A percentile compares a stretch with the other conserved stretches of the same genome.
Evolutionary conservation across 2,888 invertebrate genomes (phyloP).

Genomic region (Apamea anceps): DNA sequence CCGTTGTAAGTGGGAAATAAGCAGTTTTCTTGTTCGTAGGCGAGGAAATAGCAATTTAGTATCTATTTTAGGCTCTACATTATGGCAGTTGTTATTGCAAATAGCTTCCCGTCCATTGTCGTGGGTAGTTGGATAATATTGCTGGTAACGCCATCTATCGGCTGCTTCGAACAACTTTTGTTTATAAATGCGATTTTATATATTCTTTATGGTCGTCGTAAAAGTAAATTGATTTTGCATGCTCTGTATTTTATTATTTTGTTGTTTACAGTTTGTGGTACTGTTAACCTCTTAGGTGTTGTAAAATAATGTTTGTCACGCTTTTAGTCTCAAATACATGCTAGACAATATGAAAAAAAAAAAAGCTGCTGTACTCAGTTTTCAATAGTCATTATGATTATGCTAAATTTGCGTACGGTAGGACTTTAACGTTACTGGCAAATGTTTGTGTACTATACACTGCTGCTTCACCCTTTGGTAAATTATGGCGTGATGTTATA

Average conservation of each 20-base stretch:
- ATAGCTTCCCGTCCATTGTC: slow-evolving; percentile 22
- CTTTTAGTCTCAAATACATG: background rate
- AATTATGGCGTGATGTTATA: background rate
- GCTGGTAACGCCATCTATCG: slow-evolving; percentile 40
- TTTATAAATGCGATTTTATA: slow-evolving; percentile 1
- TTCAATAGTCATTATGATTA: background rate
- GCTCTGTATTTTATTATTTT: slow-evolving; percentile 9
- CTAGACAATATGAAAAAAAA: background rate
- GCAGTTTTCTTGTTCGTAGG: slow-evolving; percentile 25
- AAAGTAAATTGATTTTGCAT: slow-evolving; percentile 9
- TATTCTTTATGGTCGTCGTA: background rate
- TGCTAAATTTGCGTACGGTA: too few relatives aligned
- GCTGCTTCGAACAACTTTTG: background rate
- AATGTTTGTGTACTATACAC: background rate
- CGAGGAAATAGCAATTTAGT: slow-evolving; percentile 38
- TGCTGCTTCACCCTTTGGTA: too few relatives aligned
- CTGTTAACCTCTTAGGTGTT: background rate
- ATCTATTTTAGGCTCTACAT: slow-evolving; percentile 35
- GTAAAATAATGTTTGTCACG: background rate
- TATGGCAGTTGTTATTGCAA: slow-evolving; percentile 22
- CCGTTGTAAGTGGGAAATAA: slow-evolving; percentile 19
- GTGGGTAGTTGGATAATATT: slow-evolving; percentile 8
- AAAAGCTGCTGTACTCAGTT: background rate
- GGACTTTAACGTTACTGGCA: background rate
- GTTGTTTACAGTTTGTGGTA: slow-evolving; percentile 3